Evolutionary conservation across 2,797 vertebrate species (phyloP), one percentile per base, ranked within the genome.

Genomic region (Arnoldichthys spilopterus): DNA sequence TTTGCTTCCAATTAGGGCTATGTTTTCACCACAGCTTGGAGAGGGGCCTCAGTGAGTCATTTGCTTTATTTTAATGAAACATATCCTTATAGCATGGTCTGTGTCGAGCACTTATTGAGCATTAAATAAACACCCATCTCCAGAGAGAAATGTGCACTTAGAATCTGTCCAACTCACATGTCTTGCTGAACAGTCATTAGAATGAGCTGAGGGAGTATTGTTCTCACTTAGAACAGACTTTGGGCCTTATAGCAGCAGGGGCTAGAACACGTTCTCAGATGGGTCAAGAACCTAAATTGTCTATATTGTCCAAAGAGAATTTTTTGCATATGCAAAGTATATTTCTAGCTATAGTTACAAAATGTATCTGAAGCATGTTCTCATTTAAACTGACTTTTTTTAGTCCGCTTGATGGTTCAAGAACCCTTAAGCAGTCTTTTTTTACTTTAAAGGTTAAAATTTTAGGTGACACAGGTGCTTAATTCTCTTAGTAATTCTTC

Each of bases 101-200:
- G 62, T 63, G 63, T 83, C 32, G 37, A 16, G 61, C 26, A 78
- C 66, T 77, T 76, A 45, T 74, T 78, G 51, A 68, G 34, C 47
- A 81, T 84, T 73, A 66, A 86, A 78, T 71, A 76, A 83, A 77
- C 59, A 61, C 62, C 66, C 54, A 54, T 37, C 24, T 79, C 66
- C 67, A 61, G 70, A 74, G 78, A 77, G 70, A 72, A 59, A 47
- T 43, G 56, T 72, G 73, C 70, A 68, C 81, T 70, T 80, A 71
- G 28, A 63, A 51, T 45, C 66, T 72, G 63, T 74, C 40, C 78
- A 73, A 40, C 59, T 53, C 56, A 74, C 2, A 49, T 76, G 78
- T 86, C 86, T 85, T 64, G 58, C 83, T 61, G 74, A 80, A 77
- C 77, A 68, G 80, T 20, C 32, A 77, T 67, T 73, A 77, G 72